A percentile compares a stretch with the other conserved stretches of the same genome.
Conservation (phyloP, 2,797 vertebrate species). For the Clamator glandarius region DNA sequence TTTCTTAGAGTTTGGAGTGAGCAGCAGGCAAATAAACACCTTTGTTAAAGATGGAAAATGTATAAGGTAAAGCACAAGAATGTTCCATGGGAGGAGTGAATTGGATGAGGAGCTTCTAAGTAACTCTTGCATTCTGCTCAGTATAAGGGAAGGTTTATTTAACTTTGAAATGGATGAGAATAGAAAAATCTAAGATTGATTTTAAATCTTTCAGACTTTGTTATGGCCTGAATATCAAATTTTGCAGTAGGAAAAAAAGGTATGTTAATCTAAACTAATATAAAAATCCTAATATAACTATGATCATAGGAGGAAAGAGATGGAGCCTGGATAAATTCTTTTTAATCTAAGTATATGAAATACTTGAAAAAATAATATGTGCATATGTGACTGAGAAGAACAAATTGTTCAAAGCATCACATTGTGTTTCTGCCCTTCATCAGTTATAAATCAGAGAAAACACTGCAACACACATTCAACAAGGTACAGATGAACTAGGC, state of each 20-base stretch:
- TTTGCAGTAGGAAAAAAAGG: neutral
- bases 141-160: neutral
- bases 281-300: neutral
- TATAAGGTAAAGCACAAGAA: neutral
- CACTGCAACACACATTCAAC: neutral
- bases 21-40: neutral
- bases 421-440: neutral
- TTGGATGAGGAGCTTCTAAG: neutral
- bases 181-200: neutral
- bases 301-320: neutral
- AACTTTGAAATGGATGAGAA: neutral
- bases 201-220: neutral
- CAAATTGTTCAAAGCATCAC: neutral
- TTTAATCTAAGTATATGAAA: neutral
- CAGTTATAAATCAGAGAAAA: neutral
- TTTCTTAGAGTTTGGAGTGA: neutral
- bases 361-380: neutral
- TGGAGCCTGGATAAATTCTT: neutral
- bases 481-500: neutral
- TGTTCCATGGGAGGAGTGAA: neutral
- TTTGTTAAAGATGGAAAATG: neutral
- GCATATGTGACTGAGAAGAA: neutral
- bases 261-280: neutral
- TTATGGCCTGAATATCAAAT: neutral
- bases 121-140: neutral